Percentiles rank a stretch among this genome's conserved stretches.
Conservation (phyloP, 2,113 vertebrate genomes). For the Larimichthys crocea region DNA sequence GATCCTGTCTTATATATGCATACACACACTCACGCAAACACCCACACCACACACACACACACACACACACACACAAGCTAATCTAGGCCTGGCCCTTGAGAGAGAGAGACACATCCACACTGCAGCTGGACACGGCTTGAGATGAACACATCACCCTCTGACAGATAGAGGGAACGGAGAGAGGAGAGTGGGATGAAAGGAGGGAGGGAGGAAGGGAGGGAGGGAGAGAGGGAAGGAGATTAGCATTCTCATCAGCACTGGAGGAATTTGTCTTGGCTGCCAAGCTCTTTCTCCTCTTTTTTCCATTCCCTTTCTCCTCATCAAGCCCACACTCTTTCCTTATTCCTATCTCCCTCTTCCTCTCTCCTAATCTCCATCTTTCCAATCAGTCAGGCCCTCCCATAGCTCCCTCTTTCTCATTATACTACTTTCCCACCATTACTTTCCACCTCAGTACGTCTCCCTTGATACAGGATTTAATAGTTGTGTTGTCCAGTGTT, state of each 20-base stretch:
- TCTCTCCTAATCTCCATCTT: conserved; percentile 60
- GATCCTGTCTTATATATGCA: conserved; percentile 42
- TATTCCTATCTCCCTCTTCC: conserved; percentile 33
- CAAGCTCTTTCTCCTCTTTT: conserved; percentile 65
- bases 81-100: conserved; percentile 66
- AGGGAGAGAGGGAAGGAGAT: conserved; percentile 68
- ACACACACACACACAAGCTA: too few species aligned
- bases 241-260: conserved; percentile 83
- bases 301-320: conserved; percentile 61
- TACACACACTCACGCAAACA: conserved; percentile 38
- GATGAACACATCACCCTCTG: conserved; percentile 82
- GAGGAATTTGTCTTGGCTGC: conserved; percentile 80
- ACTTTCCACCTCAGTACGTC: conserved; percentile 30
- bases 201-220: conserved; percentile 53
- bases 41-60: conserved; percentile 21
- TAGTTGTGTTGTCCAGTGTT: conserved; percentile 60
- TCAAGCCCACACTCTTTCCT: conserved; percentile 60
- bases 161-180: conserved; percentile 66
- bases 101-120: conserved; percentile 55
- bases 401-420: conserved; percentile 49
- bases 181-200: conserved; percentile 62
- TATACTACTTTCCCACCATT: conserved; percentile 32
- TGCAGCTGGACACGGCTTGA: conserved; percentile 74
- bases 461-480: conserved; percentile 60
- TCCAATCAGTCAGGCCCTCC: conserved; percentile 58